Evolutionary conservation across 2,113 vertebrate genomes (phyloP).

Genomic region (Oryctolagus cuniculus): mOryCun1.1 NC_091451.1:21653501-21654000

Average conservation of each 20-base stretch:
- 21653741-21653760: constrained; percentile 31
- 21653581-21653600: background rate
- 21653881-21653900: constrained; percentile 32
- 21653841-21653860: constrained; percentile 6
- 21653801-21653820: background rate
- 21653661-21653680: constrained; percentile 20
- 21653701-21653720: background rate
- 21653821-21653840: background rate
- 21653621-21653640: background rate
- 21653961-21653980: background rate
- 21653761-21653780: constrained; percentile 6
- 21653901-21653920: constrained; percentile 4
- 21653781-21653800: background rate
- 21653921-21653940: constrained; percentile 39
- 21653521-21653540: constrained; percentile 19
- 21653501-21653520: background rate
- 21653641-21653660: background rate
- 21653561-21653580: constrained; percentile 39
- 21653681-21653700: background rate
- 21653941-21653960: constrained; percentile 51
- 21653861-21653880: background rate
- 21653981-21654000: constrained; percentile 44
- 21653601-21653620: background rate
- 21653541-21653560: background rate
- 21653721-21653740: constrained; percentile 45